A percentile compares a stretch with the other conserved stretches of the same genome.
Conservation (phyloP, 2,888 invertebrate genomes). For the Oscheius myriophilus region DNA sequence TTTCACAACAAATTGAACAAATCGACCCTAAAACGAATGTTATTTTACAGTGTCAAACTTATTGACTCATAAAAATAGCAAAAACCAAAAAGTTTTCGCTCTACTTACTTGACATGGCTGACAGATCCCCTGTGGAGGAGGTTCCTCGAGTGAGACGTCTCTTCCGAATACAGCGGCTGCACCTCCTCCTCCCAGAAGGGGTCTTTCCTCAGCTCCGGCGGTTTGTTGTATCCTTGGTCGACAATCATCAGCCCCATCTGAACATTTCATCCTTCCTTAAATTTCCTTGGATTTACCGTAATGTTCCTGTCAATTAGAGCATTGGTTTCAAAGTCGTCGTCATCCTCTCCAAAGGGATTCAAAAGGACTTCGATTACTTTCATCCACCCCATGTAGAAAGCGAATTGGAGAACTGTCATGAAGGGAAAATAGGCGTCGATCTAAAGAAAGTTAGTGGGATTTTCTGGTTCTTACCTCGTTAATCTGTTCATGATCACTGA, state of each 20-base stretch:
- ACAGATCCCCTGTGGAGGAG: constrained; percentile 34
- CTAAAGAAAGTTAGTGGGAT: constrained; percentile 17
- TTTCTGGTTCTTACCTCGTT: constrained; percentile 40
- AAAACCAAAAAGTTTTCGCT: no score
- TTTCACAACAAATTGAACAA: no score
- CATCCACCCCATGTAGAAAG: constrained; percentile 68
- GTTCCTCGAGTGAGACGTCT: constrained; percentile 37
- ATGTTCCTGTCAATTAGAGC: constrained; percentile 60
- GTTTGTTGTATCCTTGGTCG: constrained; percentile 60
- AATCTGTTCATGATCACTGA: constrained; percentile 39
- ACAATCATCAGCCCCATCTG: constrained; percentile 68
- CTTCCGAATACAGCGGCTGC: constrained; percentile 46
- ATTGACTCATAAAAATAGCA: no score
- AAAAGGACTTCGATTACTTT: constrained; percentile 60
- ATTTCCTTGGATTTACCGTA: constrained; percentile 37
- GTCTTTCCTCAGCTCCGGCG: constrained; percentile 62
- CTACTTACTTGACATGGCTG: constrained; percentile 31
- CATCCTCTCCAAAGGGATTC: constrained; percentile 62
- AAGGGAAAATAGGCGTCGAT: constrained; percentile 63
- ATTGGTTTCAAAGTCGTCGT: constrained; percentile 61
- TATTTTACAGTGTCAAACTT: no score
- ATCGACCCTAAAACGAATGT: no score
- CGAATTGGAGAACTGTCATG: constrained; percentile 66
- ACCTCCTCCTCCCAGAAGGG: constrained; percentile 59
- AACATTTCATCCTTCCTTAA: constrained; percentile 17